phyloP scores from a whole-genome alignment of 2,888 invertebrate species.

The Xanthia togata region DNA sequence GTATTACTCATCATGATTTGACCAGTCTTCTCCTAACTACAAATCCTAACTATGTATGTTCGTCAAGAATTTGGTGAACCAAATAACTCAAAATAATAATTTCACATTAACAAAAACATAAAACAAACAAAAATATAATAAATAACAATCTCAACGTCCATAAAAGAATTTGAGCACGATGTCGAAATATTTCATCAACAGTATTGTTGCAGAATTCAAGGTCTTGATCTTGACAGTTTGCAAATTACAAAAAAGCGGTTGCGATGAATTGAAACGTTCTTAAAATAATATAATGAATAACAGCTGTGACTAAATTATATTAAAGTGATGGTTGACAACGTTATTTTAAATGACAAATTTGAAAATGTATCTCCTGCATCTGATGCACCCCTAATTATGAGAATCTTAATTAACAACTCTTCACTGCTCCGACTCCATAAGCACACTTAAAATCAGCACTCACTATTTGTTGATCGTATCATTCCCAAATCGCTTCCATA shows the following conservation, averaged over 20 bases:
- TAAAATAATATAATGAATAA: conserved; percentile 18
- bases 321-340: conserved; percentile 1
- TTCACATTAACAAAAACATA: background rate
- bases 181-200: conserved; percentile 56
- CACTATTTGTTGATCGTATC: background rate
- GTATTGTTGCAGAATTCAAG: conserved; percentile 57
- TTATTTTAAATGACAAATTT: background rate
- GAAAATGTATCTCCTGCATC: background rate
- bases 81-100: background rate
- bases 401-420: background rate
- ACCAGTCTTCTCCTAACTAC: background rate
- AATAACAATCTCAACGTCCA: conserved; percentile 14
- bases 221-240: conserved; percentile 53
- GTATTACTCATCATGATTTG: no score
- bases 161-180: conserved; percentile 51
- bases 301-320: background rate
- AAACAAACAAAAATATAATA: conserved; percentile 21
- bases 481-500: background rate
- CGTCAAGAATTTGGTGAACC: background rate
- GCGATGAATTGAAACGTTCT: conserved; percentile 34
- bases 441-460: background rate
- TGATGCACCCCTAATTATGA: background rate
- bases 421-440: background rate
- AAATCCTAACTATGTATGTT: background rate
- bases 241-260: conserved; percentile 43